Conservation (phyloP, 1,140 invertebrate genomes). For the Diorhabda sublineata region DNA sequence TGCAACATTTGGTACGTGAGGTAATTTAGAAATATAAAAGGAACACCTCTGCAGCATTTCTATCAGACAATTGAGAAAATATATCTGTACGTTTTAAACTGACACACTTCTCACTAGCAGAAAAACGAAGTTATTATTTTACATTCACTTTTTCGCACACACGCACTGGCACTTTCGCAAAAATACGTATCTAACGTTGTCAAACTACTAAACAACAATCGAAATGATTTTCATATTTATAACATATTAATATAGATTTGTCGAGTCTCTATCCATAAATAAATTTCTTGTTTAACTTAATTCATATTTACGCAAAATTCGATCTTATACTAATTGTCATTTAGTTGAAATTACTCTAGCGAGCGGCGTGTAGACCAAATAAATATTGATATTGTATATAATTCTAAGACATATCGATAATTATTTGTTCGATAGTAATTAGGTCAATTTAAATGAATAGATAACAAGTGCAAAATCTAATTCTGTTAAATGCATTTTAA, state of each 20-base stretch:
- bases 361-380: slow-evolving; percentile 21
- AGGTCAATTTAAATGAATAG: slow-evolving; percentile 41
- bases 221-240: slow-evolving; percentile 44
- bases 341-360: slow-evolving; percentile 23
- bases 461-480: slow-evolving; percentile 31
- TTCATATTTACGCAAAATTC: slow-evolving; percentile 41
- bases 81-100: background rate
- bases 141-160: background rate
- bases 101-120: slow-evolving; percentile 8
- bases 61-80: background rate
- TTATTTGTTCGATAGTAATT: slow-evolving; percentile 38
- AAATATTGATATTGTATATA: slow-evolving; percentile 33
- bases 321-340: slow-evolving; percentile 32
- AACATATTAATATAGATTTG: slow-evolving; percentile 38
- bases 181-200: slow-evolving; percentile 24
- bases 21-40: background rate
- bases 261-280: slow-evolving; percentile 32
- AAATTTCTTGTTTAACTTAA: slow-evolving; percentile 41
- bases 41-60: background rate
- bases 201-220: slow-evolving; percentile 41
- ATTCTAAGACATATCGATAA: slow-evolving; percentile 34
- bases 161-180: background rate
- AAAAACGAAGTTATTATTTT: background rate
- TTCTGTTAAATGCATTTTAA: slow-evolving; percentile 20
- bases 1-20: background rate